These are phyloP conservation scores for Caradrina kadenii DNA, from an alignment of 2,888 invertebrate species.

Conservation along the genomic window DNA sequence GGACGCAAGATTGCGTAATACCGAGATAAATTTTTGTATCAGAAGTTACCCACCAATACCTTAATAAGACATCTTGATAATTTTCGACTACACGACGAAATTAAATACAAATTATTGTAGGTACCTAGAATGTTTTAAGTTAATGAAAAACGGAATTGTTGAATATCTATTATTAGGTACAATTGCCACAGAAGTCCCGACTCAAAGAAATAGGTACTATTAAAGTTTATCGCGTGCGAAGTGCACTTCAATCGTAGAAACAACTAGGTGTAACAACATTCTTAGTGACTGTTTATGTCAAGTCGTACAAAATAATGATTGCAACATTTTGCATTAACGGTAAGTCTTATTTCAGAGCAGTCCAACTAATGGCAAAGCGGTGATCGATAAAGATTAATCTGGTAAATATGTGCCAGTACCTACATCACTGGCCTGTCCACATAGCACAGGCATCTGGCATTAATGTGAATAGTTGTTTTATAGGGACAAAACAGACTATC, in stretches of 20 bases:
- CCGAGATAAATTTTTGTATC: neutral
- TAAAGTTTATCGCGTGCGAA: constrained; percentile 6
- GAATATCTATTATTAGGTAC: neutral
- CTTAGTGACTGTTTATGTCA: neutral
- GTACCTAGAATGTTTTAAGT: neutral
- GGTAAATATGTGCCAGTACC: too few species aligned
- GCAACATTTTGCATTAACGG: neutral
- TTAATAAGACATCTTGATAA: neutral
- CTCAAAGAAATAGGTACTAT: neutral
- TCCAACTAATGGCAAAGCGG: too few species aligned
- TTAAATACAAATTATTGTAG: too few species aligned
- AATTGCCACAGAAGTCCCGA: neutral
- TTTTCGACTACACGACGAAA: neutral
- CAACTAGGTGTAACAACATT: constrained; percentile 10
- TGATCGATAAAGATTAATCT: too few species aligned
- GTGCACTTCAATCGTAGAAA: constrained; percentile 10
- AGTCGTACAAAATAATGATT: neutral
- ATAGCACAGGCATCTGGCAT: too few species aligned
- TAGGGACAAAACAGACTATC: too few species aligned
- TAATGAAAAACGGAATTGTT: neutral
- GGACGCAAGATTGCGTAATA: neutral
- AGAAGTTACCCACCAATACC: neutral
- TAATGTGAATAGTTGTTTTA: too few species aligned
- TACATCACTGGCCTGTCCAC: too few species aligned
- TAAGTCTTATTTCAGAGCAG: neutral